A percentile compares a stretch with the other conserved stretches of the same genome.
Conservation (phyloP, 2,888 invertebrate species). For the Amphipoea oculea region DNA sequence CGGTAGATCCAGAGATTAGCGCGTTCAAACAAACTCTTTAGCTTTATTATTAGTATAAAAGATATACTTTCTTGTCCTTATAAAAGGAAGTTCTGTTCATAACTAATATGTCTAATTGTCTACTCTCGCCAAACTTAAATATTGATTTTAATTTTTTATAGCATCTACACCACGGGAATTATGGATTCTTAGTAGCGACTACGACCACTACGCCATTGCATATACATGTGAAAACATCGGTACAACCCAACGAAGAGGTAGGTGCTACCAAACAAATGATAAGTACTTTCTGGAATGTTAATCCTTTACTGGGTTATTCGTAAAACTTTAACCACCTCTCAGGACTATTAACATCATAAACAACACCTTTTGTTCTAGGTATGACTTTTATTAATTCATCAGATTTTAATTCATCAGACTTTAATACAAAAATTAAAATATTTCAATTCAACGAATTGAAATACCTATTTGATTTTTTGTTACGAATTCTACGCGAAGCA, state of each 20-base stretch:
- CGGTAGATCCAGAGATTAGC: no score
- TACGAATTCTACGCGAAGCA: no score
- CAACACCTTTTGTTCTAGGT: no score
- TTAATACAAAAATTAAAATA: no score
- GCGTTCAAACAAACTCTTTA: no score
- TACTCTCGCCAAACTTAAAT: background rate
- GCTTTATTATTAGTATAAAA: no score
- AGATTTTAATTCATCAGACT: no score
- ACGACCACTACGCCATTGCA: constrained; percentile 91
- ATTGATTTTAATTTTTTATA: constrained; percentile 13
- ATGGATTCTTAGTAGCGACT: constrained; percentile 92
- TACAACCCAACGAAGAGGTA: constrained; percentile 85
- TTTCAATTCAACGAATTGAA: no score
- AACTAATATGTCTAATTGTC: background rate
- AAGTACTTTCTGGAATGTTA: background rate
- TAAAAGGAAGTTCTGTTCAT: background rate
- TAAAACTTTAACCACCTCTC: no score
- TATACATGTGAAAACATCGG: constrained; percentile 91
- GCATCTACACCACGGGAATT: constrained; percentile 73
- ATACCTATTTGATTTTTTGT: no score
- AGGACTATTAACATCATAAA: no score
- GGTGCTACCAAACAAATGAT: constrained; percentile 52
- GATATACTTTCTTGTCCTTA: background rate
- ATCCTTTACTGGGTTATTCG: background rate
- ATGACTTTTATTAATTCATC: no score